These are phyloP conservation scores for Cyrtorhinus lividipennis DNA, from an alignment of 1,140 invertebrate genomes.

Conservation along the genomic window DNA sequence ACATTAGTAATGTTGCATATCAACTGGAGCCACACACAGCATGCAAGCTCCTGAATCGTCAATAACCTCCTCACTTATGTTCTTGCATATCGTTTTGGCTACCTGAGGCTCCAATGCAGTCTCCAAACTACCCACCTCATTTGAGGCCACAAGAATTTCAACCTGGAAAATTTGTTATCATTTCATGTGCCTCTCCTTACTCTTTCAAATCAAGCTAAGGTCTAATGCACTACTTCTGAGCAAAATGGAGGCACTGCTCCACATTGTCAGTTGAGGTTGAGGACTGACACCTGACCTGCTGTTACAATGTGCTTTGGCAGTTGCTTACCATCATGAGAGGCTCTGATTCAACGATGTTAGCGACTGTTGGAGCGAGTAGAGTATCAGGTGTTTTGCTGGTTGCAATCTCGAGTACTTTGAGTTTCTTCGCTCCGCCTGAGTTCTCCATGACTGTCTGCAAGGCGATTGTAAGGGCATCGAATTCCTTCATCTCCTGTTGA, in stretches of 20 bases:
- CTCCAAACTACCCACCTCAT: constrained; percentile 31
- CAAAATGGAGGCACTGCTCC: too few species aligned
- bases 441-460: constrained; percentile 70
- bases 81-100: constrained; percentile 40
- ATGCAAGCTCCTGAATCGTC: constrained; percentile 28
- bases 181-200: too few species aligned
- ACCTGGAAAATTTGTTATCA: too few species aligned
- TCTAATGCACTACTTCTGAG: too few species aligned
- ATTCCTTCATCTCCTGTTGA: constrained; percentile 14
- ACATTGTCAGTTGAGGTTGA: not conserved
- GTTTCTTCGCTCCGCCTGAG: constrained; percentile 44
- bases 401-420: constrained; percentile 61
- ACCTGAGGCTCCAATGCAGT: constrained; percentile 36
- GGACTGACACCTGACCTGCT: too few species aligned
- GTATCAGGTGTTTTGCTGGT: constrained; percentile 44
- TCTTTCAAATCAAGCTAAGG: too few species aligned
- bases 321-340: constrained; percentile 41
- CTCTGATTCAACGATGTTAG: constrained; percentile 48
- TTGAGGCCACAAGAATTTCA: constrained; percentile 29
- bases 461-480: constrained; percentile 44
- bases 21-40: constrained; percentile 22
- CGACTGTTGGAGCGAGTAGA: constrained; percentile 39
- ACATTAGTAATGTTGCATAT: constrained; percentile 43
- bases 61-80: constrained; percentile 35
- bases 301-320: too few species aligned